Percentiles rank a stretch among this genome's conserved stretches.
Conservation (phyloP, 2,113 vertebrate genomes). For the Crotalus tigris region DNA sequence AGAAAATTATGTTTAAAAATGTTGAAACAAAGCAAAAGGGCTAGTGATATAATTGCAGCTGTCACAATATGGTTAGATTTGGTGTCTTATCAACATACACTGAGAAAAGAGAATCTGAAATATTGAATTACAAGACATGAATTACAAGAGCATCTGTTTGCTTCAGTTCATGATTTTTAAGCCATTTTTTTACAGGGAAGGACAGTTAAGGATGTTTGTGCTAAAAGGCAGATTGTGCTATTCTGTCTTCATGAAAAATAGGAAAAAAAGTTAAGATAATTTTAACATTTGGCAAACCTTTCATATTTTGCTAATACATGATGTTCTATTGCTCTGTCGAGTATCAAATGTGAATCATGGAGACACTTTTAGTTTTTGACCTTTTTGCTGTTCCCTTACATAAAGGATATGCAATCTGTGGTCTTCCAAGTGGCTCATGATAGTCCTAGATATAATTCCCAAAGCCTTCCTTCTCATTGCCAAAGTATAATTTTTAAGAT, state of each 20-base stretch:
- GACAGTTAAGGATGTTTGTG: not conserved
- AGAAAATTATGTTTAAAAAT: not conserved
- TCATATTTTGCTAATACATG: not conserved
- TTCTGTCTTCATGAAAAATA: constrained; percentile 3
- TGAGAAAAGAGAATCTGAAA: not conserved
- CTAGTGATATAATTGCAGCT: not conserved
- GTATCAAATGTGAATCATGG: constrained; percentile 16
- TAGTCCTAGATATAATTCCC: not conserved
- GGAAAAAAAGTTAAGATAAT: constrained; percentile 4
- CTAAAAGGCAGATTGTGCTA: constrained; percentile 1
- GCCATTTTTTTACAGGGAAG: not conserved
- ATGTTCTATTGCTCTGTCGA: constrained; percentile 16
- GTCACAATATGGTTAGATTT: not conserved
- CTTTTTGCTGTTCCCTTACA: not conserved
- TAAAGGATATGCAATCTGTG: not conserved
- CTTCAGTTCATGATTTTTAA: not conserved
- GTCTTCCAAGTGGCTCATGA: not conserved
- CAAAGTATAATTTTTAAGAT: not conserved
- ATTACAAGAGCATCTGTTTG: not conserved
- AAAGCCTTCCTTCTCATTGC: not conserved
- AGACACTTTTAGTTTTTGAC: constrained; percentile 14
- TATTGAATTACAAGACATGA: not conserved
- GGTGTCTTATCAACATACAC: not conserved
- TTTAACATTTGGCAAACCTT: constrained; percentile 1
- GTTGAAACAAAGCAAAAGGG: not conserved